Base-by-base conservation (phyloP, 1,140 invertebrate genomes). In the Heliothis subflexa region DNA sequence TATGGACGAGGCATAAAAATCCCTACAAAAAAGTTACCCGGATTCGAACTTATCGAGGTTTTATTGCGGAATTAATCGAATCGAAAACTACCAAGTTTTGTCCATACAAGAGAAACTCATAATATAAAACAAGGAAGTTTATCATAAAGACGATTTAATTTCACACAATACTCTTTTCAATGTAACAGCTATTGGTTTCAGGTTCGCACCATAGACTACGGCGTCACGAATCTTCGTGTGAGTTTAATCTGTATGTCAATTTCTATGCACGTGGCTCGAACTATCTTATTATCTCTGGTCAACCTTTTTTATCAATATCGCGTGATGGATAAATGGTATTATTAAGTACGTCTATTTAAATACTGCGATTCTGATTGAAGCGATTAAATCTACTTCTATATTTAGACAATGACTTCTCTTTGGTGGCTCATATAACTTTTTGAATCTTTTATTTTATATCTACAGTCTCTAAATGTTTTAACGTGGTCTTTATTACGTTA, bases 201-300 rank as follows among this genome's bases (percentile, higher is more conserved):
- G 10, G 25, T 57, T 21, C 10, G 54, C 54, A 57, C 12, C 21
- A 57, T 57, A 10, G 54, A 11, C 54, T 12, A 21, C 25, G 21
- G n/a, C 11, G 25, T 12, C 4, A 10, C 21, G 40, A 64, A 28
- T 3, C 12, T n/a, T 64, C 33, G 16, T 12, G 16, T 10, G 11
- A 47, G 11, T 66, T 3, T 66, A 66, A 66, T 66, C 62, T 66
- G 2, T 47, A 47, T 16, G 11, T 13, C 11, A 40, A 66, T 66
- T 66, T 47, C 62, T 66, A 66, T 66, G 40, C 62, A 66, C 40
- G 62, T 66, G 62, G 62, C 40, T 64, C 13, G 40, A 18, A 16
- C 16, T 47, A 40, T n/a, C 40, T 66, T 47, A 66, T 66, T 47
- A 66, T 47, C 40, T 66, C 16, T 16, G 40, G 16, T 47, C 40